Evolutionary conservation across 2,888 invertebrate species (phyloP).

Genomic region (Ommatoiulus sabulosus): DNA sequence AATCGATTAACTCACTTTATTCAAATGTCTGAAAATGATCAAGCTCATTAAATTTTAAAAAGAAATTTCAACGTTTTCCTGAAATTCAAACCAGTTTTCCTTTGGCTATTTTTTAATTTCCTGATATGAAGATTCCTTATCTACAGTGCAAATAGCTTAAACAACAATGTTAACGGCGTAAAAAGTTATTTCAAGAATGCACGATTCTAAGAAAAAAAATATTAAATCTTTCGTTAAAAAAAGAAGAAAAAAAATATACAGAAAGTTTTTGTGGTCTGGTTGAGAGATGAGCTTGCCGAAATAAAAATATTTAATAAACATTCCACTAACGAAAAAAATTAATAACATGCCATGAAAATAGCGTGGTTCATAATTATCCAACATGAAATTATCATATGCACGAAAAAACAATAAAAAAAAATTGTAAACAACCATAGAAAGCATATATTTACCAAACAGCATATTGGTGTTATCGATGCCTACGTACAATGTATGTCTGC

Average conservation of each 20-base stretch:
- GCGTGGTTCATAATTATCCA: not conserved
- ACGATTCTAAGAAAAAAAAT: not conserved
- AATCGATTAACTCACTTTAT: not conserved
- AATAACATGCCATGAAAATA: conserved; percentile 29
- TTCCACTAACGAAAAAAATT: not conserved
- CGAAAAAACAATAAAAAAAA: not conserved
- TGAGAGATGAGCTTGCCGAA: not conserved
- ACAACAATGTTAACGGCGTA: not conserved
- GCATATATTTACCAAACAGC: too few species aligned
- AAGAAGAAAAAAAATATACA: not conserved
- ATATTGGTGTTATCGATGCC: too few species aligned
- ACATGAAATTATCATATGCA: not conserved
- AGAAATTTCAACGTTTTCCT: not conserved
- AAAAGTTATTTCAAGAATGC: conserved; percentile 12
- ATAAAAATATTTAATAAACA: conserved; percentile 43
- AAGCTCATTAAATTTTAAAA: not conserved
- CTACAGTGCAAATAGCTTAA: not conserved
- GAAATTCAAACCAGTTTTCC: not conserved
- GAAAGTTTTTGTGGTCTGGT: not conserved
- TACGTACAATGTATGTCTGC: too few species aligned
- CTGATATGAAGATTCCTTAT: not conserved
- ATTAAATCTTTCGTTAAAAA: not conserved
- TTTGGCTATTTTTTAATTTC: not conserved
- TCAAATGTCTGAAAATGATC: not conserved
- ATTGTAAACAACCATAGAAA: too few species aligned